These are phyloP conservation scores for Bovichtus diacanthus DNA, from an alignment of 2,797 vertebrate genomes.

Conservation along the genomic window DNA sequence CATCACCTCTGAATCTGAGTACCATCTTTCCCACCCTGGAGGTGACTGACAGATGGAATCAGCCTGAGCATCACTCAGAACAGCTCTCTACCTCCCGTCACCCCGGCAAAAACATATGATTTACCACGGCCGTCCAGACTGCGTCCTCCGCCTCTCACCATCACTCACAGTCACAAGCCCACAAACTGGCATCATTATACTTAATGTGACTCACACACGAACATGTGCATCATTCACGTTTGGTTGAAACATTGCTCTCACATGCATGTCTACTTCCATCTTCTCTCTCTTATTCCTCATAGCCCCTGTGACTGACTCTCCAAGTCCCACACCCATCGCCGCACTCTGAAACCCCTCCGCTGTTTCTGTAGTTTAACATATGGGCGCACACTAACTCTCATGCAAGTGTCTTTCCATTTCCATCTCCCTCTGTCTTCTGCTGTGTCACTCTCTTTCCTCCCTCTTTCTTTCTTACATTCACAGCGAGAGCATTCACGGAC, in stretches of 20 bases:
- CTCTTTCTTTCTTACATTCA: slow-evolving; percentile 6
- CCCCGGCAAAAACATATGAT: slow-evolving; percentile 68
- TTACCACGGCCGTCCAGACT: slow-evolving; percentile 35
- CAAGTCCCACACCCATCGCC: not conserved
- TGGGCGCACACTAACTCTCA: slow-evolving; percentile 1
- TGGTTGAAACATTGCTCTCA: slow-evolving; percentile 45
- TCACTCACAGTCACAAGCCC: slow-evolving; percentile 43
- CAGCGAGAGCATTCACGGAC: slow-evolving; percentile 5
- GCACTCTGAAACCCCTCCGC: slow-evolving; percentile 3
- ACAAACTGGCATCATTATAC: slow-evolving; percentile 41
- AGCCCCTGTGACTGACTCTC: slow-evolving; percentile 14
- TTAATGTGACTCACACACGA: slow-evolving; percentile 40
- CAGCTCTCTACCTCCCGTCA: slow-evolving; percentile 48
- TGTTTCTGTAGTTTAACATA: slow-evolving; percentile 16
- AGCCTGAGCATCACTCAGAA: slow-evolving; percentile 68
- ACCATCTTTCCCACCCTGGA: slow-evolving; percentile 52
- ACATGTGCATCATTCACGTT: slow-evolving; percentile 46
- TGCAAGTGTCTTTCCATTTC: not conserved
- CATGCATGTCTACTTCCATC: slow-evolving; percentile 43
- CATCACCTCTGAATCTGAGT: slow-evolving; percentile 52
- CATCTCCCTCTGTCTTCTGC: slow-evolving; percentile 23
- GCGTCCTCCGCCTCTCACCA: slow-evolving; percentile 33
- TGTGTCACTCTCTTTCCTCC: slow-evolving; percentile 37
- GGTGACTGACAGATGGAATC: slow-evolving; percentile 76
- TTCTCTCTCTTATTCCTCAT: slow-evolving; percentile 24